Evolutionary conservation across 35 echinoderm and acorn worm genomes (phyloP).

Genomic region (Lytechinus pictus): DNA sequence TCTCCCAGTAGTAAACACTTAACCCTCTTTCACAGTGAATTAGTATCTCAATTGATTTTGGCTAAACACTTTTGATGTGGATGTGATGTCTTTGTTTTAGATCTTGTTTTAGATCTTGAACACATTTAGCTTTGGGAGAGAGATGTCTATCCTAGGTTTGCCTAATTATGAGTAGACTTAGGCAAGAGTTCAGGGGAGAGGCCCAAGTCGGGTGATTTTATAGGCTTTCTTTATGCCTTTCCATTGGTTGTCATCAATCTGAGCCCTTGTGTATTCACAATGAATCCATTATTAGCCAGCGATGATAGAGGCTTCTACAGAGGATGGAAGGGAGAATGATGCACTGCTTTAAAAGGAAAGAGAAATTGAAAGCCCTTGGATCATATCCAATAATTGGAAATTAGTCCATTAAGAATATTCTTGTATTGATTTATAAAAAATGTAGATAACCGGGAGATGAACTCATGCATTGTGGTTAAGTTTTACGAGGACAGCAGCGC

Average conservation of each 20-base stretch:
- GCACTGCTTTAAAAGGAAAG: not conserved
- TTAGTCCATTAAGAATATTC: not conserved
- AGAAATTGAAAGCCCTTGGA: not conserved
- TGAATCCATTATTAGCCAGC: not conserved
- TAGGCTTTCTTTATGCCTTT: not conserved
- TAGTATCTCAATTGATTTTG: not conserved
- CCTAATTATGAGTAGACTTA: slow-evolving; percentile 2
- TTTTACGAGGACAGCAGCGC: not conserved
- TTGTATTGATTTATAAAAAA: not conserved
- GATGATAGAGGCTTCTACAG: not conserved
- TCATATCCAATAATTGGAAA: slow-evolving; percentile 3
- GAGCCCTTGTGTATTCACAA: not conserved
- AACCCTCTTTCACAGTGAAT: not conserved
- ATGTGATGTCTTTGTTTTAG: not conserved
- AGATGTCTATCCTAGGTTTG: not conserved
- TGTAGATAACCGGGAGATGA: not conserved
- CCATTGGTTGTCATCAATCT: not conserved
- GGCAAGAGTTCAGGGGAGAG: not conserved
- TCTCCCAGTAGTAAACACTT: not conserved
- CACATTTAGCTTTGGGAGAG: not conserved
- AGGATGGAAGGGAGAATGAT: not conserved
- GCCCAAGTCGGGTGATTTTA: not conserved
- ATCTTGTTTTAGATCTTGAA: not conserved
- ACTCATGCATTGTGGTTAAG: not conserved
- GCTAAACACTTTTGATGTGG: not conserved